Conservation (phyloP, 1,140 invertebrate species). For the Cyrtorhinus lividipennis region DNA sequence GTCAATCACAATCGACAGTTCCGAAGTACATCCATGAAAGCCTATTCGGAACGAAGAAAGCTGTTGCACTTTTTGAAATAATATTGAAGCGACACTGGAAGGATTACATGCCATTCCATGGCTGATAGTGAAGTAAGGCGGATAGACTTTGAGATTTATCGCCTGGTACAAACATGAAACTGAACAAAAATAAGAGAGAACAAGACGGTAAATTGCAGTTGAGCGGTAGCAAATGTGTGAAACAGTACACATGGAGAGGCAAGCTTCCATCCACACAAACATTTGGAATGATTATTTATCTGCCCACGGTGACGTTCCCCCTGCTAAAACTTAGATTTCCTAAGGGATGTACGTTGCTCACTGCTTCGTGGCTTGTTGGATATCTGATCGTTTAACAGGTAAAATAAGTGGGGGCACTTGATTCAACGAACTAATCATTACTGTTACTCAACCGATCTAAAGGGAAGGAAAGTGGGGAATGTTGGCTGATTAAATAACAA, state of each 20-base stretch:
- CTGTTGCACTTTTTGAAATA: not conserved
- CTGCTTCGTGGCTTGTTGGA: no score
- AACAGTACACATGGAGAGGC: slow-evolving; percentile 14
- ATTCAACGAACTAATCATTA: no score
- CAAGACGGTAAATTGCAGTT: slow-evolving; percentile 17
- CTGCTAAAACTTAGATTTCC: no score
- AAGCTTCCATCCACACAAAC: slow-evolving; percentile 12
- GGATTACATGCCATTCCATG: slow-evolving; percentile 9
- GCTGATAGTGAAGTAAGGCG: slow-evolving; percentile 5
- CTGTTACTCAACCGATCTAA: no score
- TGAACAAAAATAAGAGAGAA: slow-evolving; percentile 11
- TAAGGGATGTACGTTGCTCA: no score
- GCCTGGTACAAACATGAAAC: slow-evolving; percentile 1
- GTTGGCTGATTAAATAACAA: no score
- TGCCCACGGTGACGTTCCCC: no score
- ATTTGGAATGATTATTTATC: slow-evolving; percentile 21
- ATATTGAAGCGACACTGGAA: not conserved
- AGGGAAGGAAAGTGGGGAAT: no score
- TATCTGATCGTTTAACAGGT: no score
- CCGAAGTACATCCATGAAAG: no score
- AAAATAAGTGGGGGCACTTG: no score
- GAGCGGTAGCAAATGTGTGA: slow-evolving; percentile 14
- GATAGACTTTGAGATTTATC: not conserved
- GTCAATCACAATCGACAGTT: no score
- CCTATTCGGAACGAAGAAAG: not conserved